Evolutionary conservation across 2,797 vertebrate genomes (phyloP).

Genomic region (Smutsia temminckii): DNA sequence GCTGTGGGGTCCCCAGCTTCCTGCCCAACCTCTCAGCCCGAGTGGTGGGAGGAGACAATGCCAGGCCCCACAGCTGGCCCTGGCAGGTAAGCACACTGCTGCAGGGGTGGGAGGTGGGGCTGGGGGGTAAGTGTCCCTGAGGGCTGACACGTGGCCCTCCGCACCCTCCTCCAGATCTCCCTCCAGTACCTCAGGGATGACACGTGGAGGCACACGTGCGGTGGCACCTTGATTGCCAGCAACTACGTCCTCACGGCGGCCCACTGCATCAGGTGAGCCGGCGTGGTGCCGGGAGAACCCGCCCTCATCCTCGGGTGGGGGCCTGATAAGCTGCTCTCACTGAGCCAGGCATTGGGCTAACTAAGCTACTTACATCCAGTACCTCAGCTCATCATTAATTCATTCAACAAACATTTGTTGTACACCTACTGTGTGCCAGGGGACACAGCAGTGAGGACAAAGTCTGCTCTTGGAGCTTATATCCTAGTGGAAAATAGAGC

Average conservation of each 20-base stretch:
- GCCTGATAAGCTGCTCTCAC: background rate
- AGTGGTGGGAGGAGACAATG: slow-evolving; percentile 91
- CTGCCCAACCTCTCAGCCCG: slow-evolving; percentile 83
- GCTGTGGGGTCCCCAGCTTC: slow-evolving; percentile 89
- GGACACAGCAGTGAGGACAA: background rate
- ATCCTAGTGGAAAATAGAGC: background rate
- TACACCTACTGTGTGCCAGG: background rate
- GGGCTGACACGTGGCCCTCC: background rate
- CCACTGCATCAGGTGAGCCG: slow-evolving; percentile 85
- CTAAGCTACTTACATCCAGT: background rate
- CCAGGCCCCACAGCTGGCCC: slow-evolving; percentile 91
- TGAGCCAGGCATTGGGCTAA: background rate
- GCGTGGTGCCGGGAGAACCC: fast-evolving
- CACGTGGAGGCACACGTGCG: slow-evolving; percentile 80
- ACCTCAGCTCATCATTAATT: fast-evolving
- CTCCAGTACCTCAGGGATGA: slow-evolving; percentile 79
- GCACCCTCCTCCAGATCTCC: slow-evolving; percentile 78
- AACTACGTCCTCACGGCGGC: slow-evolving; percentile 85
- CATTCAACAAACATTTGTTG: background rate
- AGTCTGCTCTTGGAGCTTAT: background rate
- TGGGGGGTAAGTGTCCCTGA: fast-evolving
- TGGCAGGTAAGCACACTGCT: slow-evolving; percentile 90
- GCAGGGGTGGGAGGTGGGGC: fast-evolving
- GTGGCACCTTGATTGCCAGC: slow-evolving; percentile 81
- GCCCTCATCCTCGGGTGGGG: fast-evolving